Base-by-base conservation (phyloP, 1,140 invertebrate genomes). In the Listronotus bonariensis region DNA sequence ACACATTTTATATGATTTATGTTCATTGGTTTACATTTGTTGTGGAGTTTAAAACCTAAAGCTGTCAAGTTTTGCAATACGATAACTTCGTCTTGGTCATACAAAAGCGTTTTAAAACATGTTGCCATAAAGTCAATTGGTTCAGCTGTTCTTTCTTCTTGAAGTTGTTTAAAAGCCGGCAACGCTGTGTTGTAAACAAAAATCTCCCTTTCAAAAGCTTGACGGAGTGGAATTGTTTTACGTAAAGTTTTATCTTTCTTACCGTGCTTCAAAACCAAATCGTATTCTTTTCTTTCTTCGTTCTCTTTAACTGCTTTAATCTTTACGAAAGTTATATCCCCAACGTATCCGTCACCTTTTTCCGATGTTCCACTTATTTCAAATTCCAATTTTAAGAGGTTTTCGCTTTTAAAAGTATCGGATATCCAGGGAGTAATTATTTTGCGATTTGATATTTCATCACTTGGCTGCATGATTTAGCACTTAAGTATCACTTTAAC, bases 311-410 rank as follows among this genome's bases (percentile, higher is more conserved):
- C 26, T 2, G 41, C n/a, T 11, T 6, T 53, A 0, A 69, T 45
- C 7, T 55, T 57, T 5, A 68, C n/a, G 20, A 69, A 72, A 12
- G 31, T 38, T 11, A 72, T 54, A 38, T 69, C 61, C 6, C 70
- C 70, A 15, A 72, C 38, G 54, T 72, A 72, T 31, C 68, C 68
- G 9, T 72, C 70, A 38, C 70, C 68, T 59, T 69, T 65, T 10
- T 12, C 52, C 1, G 60, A 42, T 12, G 20, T 31, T 31, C 46
- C 46, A 14, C 20, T 15, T 17, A 45, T 57, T 45, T 57, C 42
- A 8, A 45, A 5, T 31, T 31, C n/a, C 0, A 32, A 31, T 31
- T 14, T 34, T 26, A 10, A 5, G n/a, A 52, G 32, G 4, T 52
- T 52, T 40, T 40, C 10, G 5, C 20, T 26, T 26, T 14, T 40